Base-by-base conservation (phyloP, 2,888 invertebrate species). In the Zootermopsis nevadensis region DNA sequence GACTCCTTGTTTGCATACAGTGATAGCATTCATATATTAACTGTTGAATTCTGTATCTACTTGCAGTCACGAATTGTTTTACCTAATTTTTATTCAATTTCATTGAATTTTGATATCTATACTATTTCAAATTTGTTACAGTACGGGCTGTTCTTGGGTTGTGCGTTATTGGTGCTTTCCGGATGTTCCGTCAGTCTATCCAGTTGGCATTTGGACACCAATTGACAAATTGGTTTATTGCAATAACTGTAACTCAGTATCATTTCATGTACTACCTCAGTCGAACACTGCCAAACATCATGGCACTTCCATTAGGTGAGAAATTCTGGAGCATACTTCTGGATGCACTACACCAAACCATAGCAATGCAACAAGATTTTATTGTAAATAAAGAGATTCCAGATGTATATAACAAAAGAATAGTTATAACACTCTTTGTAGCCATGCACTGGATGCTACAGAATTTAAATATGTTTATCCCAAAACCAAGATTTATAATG, bases 201-300 rank as follows among this genome's bases (percentile, higher is more conserved):
- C 91, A 94, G 86, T 93, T 93, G 86, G 92, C 94, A 84, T 98
- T 96, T 90, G 98, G 98, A 24, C 89, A 90, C 83, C 92, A 94
- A 86, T 95, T 96, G 88, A 92, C 95, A 12, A 92, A 94, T 88
- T 97, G 97, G 97, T 95, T 95, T 87, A 92, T 95, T 33, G 89
- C 94, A 8, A 93, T 99, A 83, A 97, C 97, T 2, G 93, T 95
- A 31, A 94, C 98, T 0, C 99, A 99, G 89, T 99, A 99, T 89
- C 99, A 99, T 90, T 98, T 99, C 88, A 95, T 99, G 93, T 99
- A 98, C 90, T 99, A 99, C 89, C 93, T 97, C 90, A 97, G 97
- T 87, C 93, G 99, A 84, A 95, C 98, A 22, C 91, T 99, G 87
- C 99, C 99, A 82, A 99, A 99, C 90, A 96, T 96, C 53, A 96